Base-by-base conservation (phyloP, 35 echinoderm and acorn worm genomes). In the Nesometra sesokonis region DNA sequence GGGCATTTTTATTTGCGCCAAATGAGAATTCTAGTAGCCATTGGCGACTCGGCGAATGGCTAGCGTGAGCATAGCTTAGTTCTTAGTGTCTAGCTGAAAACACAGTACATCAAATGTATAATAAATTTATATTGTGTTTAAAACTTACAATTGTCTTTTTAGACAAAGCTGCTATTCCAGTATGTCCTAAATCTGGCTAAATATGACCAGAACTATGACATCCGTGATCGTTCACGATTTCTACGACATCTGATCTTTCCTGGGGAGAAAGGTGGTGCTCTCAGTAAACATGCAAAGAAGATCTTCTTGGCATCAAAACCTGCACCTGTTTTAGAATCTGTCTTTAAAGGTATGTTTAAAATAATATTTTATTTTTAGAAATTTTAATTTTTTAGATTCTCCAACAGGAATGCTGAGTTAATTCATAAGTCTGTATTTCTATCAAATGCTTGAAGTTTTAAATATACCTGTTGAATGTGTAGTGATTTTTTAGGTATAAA, bases 121-220 rank as follows among this genome's bases (percentile, higher is more conserved):
- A n/a, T n/a, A 67, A 67, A 67, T 13, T 29, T 79, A 7, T 29
- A 29, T 83, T n/a, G 37, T 83, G 9, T 83, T 35, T 13, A 8
- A 32, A 9, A 32, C 31, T 80, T 13, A 43, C 39, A 4, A 78
- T 78, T 29, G 32, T 82, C 31, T 31, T 67, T 77, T 13, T 46
- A 98, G 95, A 98, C 95, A 32, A 98, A 98, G 78, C 87, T 98
- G 13, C 88, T 98, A 33, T 87, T 93, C 80, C 95, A 98, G 83
- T 98, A 98, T 84, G 92, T 98, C 35, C 90, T 98, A 13, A 98
- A 98, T 85, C 38, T 99, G 76, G 92, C 96, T 43, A 99, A 99
- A 85, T 99, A 99, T 77, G 96, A 99, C 83, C 96, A 99, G 80
- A 99, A 99, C 85, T 99, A 99, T 36, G 96, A 99, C 85, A 99